These are phyloP conservation scores for Eulacestoma nigropectus DNA, from an alignment of 2,113 vertebrate genomes.

Conservation along the genomic window DNA sequence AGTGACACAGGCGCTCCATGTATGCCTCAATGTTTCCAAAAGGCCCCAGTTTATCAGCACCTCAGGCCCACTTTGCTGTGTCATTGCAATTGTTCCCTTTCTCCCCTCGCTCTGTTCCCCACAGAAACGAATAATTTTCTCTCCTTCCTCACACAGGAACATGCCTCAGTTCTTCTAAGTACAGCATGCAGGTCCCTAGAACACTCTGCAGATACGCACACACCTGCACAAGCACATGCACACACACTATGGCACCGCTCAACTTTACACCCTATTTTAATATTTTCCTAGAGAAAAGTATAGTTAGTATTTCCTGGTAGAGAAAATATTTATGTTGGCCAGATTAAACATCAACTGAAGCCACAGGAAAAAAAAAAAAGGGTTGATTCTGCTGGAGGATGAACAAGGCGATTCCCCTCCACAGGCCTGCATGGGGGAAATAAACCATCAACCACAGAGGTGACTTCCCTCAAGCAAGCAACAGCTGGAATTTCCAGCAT, in stretches of 20 bases:
- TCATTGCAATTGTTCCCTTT: background rate
- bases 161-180: background rate
- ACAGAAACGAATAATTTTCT: background rate
- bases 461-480: background rate
- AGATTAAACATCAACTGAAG: background rate
- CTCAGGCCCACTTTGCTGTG: background rate
- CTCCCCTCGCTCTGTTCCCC: background rate
- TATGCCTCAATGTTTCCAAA: background rate
- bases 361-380: background rate
- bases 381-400: background rate
- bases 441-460: background rate
- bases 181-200: too few species aligned
- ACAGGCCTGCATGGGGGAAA: background rate
- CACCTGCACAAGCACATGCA: fast-evolving
- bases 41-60: background rate
- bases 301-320: background rate
- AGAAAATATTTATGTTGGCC: background rate
- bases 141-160: background rate
- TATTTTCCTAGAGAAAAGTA: background rate
- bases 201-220: fast-evolving
- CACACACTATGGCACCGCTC: background rate
- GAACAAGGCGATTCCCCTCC: background rate
- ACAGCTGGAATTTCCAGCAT: background rate
- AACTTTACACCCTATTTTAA: background rate
- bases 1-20: background rate